Percentiles rank a stretch among this genome's conserved stretches.
Conservation (phyloP, 2,888 invertebrate species). For the Metacarcinus magister region DNA sequence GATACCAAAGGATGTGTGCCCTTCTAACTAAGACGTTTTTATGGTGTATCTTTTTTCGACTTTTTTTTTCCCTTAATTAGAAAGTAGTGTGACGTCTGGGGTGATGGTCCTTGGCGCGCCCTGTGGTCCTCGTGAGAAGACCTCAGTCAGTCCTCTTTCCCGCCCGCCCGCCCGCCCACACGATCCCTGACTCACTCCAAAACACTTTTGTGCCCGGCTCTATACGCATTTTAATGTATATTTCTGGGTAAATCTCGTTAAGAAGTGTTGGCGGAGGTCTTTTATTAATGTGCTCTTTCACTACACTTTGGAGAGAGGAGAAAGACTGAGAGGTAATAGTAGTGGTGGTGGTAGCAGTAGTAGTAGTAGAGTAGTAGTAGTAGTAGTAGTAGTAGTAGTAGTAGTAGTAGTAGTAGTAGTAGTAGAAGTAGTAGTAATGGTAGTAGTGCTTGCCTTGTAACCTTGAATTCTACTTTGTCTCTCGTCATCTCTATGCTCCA, state of each 20-base stretch:
- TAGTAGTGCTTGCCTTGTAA: too few relatives aligned
- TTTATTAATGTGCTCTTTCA: too few relatives aligned
- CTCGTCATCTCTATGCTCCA: too few relatives aligned
- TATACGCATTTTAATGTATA: conserved; percentile 26
- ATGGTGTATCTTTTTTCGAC: neutral
- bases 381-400: too few relatives aligned
- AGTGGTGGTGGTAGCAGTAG: too few relatives aligned
- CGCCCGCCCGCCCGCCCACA: neutral
- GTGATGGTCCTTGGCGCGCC: neutral
- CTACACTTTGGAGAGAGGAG: too few relatives aligned
- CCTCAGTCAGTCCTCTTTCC: neutral
- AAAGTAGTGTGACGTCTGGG: neutral
- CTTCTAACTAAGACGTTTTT: neutral
- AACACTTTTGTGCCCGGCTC: neutral
- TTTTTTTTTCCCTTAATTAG: conserved; percentile 26
- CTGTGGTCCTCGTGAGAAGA: neutral
- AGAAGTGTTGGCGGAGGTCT: too few relatives aligned
- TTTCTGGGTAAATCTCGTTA: neutral
- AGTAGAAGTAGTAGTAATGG: too few relatives aligned
- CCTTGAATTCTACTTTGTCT: too few relatives aligned
- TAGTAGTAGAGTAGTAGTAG: too few relatives aligned
- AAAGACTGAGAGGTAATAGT: too few relatives aligned
- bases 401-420: too few relatives aligned
- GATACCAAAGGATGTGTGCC: neutral
- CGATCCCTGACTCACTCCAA: neutral